phyloP scores from a whole-genome alignment of 2,797 vertebrate genomes.

The Tenualosa ilisha region DNA sequence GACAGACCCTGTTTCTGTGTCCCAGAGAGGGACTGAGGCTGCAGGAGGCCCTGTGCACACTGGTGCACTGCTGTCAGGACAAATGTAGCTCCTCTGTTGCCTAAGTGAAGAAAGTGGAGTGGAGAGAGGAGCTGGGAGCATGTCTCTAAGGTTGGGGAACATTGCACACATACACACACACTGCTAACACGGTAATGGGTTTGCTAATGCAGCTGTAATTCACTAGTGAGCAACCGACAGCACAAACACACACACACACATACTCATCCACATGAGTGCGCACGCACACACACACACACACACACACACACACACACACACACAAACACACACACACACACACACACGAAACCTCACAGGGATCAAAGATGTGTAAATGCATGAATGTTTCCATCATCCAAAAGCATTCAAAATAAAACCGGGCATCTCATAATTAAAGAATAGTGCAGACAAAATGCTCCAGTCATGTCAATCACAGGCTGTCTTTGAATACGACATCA shows the following conservation, averaged over 20 bases:
- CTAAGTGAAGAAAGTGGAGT: conserved; percentile 69
- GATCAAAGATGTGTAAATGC: conserved; percentile 2
- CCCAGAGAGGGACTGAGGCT: background rate
- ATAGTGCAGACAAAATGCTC: conserved; percentile 27
- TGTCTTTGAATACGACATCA: conserved; percentile 18
- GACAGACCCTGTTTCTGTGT: background rate
- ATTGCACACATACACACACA: conserved; percentile 39
- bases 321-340: no score
- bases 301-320: background rate
- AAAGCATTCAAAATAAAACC: conserved; percentile 13
- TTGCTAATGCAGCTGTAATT: conserved; percentile 73
- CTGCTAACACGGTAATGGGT: conserved; percentile 72
- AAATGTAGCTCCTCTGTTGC: conserved; percentile 67
- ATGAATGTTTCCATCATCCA: conserved; percentile 21
- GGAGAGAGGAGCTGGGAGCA: background rate
- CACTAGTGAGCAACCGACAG: conserved; percentile 56
- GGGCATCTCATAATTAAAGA: conserved; percentile 25
- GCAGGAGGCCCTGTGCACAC: background rate
- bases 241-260: background rate
- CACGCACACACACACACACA: background rate
- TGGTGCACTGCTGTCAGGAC: conserved; percentile 65
- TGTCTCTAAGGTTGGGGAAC: background rate
- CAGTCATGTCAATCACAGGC: conserved; percentile 23
- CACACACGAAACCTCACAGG: background rate
- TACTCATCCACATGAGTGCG: background rate